Conservation (phyloP, 2,113 vertebrate species). For the Crypturellus undulatus region DNA sequence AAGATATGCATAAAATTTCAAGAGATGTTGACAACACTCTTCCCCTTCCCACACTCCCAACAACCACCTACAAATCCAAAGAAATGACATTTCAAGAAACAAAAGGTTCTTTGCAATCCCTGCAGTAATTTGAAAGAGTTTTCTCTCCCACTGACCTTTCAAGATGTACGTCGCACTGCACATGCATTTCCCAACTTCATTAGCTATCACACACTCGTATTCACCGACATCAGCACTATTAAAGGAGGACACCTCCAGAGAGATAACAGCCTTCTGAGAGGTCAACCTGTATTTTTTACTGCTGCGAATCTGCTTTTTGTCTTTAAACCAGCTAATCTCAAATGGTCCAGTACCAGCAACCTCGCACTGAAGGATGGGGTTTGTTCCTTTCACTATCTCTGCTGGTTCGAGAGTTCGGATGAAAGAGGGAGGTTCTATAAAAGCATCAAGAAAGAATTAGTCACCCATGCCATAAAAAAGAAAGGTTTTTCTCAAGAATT, state of each 20-base stretch:
- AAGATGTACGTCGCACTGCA: conserved; percentile 87
- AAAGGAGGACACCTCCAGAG: conserved; percentile 92
- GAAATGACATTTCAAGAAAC: neutral
- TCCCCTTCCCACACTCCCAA: neutral
- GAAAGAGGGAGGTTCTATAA: conserved; percentile 93
- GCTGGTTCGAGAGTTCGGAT: conserved; percentile 89
- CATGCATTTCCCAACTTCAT: conserved; percentile 93
- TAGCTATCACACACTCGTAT: conserved; percentile 94
- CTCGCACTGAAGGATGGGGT: conserved; percentile 89
- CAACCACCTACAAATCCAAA: neutral
- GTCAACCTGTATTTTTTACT: conserved; percentile 91
- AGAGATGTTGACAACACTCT: neutral
- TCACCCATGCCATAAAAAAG: neutral
- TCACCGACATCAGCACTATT: conserved; percentile 94
- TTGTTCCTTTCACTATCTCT: conserved; percentile 90
- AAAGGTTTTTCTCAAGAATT: conserved; percentile 1
- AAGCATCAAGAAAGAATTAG: conserved; percentile 68
- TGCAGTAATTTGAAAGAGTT: neutral
- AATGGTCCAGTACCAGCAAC: conserved; percentile 92
- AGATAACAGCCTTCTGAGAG: conserved; percentile 85
- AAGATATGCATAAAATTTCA: conserved; percentile 21
- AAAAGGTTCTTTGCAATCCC: neutral
- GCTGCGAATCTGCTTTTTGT: conserved; percentile 89
- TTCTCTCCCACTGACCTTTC: conserved; percentile 89
- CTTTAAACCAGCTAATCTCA: conserved; percentile 96